Conservation (phyloP, 2,113 vertebrate species). For the Plecotus auritus region DNA sequence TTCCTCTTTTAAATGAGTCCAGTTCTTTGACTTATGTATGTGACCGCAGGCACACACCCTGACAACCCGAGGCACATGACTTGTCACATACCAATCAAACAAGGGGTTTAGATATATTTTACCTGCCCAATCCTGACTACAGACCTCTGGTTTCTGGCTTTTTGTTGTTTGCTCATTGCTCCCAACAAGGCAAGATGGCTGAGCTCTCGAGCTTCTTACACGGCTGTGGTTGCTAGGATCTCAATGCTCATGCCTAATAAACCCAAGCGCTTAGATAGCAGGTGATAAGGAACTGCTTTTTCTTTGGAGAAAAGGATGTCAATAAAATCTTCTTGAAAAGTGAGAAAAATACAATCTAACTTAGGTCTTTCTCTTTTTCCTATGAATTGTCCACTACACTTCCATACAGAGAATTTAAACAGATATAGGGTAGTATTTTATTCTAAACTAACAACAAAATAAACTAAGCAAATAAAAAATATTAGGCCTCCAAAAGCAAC, state of each 20-base stretch:
- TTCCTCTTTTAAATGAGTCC: background rate
- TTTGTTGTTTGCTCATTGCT: background rate
- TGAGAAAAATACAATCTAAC: background rate
- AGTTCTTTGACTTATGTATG: background rate
- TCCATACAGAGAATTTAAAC: conserved; percentile 62
- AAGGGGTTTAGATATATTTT: background rate
- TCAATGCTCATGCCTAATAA: background rate
- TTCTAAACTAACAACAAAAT: conserved; percentile 13
- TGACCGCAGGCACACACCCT: background rate
- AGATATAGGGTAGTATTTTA: conserved; percentile 69
- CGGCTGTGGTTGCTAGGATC: background rate
- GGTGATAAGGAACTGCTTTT: background rate
- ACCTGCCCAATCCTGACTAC: background rate
- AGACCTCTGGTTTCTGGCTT: background rate
- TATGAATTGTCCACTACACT: conserved; percentile 80
- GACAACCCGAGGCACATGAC: background rate
- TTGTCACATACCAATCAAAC: background rate
- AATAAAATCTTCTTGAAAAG: conserved; percentile 56
- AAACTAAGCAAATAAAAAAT: background rate
- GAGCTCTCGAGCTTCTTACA: background rate
- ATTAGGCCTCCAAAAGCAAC: background rate
- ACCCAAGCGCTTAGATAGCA: background rate
- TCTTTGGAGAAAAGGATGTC: background rate
- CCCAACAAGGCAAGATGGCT: background rate
- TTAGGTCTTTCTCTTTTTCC: conserved; percentile 76